A percentile compares a stretch with the other conserved stretches of the same genome.
Conservation (phyloP, 2,113 vertebrate genomes). For the Arvicanthis niloticus region DNA sequence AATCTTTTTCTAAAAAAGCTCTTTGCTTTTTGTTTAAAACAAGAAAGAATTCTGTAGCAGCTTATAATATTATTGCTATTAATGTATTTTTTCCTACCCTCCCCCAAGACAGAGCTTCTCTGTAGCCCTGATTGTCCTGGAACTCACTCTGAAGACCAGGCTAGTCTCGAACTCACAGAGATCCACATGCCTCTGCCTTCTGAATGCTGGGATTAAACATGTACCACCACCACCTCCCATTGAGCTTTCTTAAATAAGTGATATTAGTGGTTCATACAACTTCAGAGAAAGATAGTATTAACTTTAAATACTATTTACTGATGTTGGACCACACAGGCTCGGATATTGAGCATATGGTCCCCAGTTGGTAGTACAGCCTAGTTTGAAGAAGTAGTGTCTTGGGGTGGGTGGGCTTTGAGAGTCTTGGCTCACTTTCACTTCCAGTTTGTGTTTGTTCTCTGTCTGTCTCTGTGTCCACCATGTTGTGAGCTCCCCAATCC, state of each 20-base stretch:
- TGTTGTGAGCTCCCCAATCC: background rate
- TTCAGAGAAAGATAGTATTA: background rate
- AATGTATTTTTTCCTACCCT: background rate
- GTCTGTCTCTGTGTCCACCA: background rate
- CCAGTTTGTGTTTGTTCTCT: background rate
- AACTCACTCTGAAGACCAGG: background rate
- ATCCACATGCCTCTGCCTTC: too few species aligned
- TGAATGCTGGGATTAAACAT: too few species aligned
- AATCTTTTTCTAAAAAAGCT: too few species aligned
- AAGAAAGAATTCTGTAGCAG: background rate
- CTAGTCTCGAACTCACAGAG: too few species aligned
- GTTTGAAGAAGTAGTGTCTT: background rate
- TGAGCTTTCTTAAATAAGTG: background rate
- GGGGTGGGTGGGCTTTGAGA: background rate
- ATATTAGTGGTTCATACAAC: background rate
- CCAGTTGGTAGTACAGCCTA: background rate
- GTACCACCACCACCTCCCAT: too few species aligned
- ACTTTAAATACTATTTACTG: background rate
- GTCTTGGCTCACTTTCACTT: background rate
- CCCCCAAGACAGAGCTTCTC: background rate
- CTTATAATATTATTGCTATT: background rate
- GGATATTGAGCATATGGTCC: background rate
- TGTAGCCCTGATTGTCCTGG: background rate
- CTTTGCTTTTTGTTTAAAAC: too few species aligned
- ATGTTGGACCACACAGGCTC: background rate